Evolutionary conservation across 1,140 invertebrate species (phyloP).

Genomic region (Polypedilum vanderplanki): DNA sequence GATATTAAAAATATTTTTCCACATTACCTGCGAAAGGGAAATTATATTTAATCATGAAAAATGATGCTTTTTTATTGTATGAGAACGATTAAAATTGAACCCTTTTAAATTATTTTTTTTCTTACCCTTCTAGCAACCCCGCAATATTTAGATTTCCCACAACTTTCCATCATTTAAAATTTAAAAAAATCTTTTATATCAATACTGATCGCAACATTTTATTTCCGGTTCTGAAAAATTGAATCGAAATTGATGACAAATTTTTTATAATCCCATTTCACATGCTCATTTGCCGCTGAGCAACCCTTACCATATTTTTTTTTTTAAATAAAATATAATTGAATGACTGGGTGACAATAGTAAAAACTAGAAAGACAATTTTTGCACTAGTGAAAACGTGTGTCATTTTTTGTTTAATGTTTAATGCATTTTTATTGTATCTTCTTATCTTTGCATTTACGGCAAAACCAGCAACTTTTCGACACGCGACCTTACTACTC

Average conservation of each 20-base stretch:
- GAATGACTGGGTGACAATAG: background rate
- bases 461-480: background rate
- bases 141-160: conserved; percentile 12
- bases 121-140: background rate
- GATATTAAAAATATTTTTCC: no score
- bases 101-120: background rate
- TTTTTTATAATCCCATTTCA: background rate
- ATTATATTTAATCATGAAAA: background rate
- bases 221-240: background rate
- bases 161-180: background rate
- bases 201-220: background rate
- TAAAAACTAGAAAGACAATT: background rate
- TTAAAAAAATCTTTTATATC: background rate
- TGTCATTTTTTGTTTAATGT: background rate
- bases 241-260: background rate
- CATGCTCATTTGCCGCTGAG: background rate
- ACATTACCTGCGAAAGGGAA: background rate
- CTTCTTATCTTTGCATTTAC: background rate
- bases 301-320: background rate
- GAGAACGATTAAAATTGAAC: background rate
- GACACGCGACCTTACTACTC: background rate
- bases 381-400: conserved; percentile 5
- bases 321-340: background rate
- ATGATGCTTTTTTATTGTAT: background rate
- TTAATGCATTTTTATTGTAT: conserved; percentile 20